Evolutionary conservation across 2,113 vertebrate species (phyloP), one percentile per base, ranked within the genome.

Genomic region (Podilymbus podiceps): DNA sequence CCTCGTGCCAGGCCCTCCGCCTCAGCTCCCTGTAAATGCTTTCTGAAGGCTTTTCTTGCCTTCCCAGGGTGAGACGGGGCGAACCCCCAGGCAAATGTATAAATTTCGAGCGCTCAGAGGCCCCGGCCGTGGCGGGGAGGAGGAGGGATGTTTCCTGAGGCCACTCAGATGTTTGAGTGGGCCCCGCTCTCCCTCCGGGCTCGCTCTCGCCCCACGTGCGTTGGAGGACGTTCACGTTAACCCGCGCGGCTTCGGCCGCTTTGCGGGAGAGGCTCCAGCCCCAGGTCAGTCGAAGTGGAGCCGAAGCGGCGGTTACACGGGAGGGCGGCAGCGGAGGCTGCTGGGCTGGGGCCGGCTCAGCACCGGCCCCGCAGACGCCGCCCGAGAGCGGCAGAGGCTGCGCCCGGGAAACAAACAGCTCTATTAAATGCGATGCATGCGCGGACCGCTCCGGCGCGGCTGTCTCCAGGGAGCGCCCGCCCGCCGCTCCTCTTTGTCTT

Each of bases 21-120:
- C 12, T 81, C 93, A 88, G 66, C 92, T 94, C 96, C 85, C 97
- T 85, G 44, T 81, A 84, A 96, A 90, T 95, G 94, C 94, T 90
- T 95, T 85, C 91, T 94, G 97, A 96, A 90, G 97, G 90, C 81
- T 56, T 94, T 96, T 93, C 91, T 96, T 97, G 84, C 16, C 38
- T 87, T 90, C 96, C 94, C 93, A 95, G 97, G 96, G 95, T 97
- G 97, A 98, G 94, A 85, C 8, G 12, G 67, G 79, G 78, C 89
- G 81, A 93, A 94, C 85, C 19, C 8, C 83, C 75, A 97, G 90
- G 97, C 85, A 91, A 96, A 95, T 76, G 87, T 80, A 97, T 96
- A 95, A 96, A 97, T 96, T 88, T 75, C 50, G 83, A 31, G 49
- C 11, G 77, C 80, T 46, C 52, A 4, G 35, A 91, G 94, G 60